A percentile compares a stretch with the other conserved stretches of the same genome.
phyloP scores from a whole-genome alignment of 2,797 vertebrate genomes.

The Ctenochaetus hawaiiensis region DNA sequence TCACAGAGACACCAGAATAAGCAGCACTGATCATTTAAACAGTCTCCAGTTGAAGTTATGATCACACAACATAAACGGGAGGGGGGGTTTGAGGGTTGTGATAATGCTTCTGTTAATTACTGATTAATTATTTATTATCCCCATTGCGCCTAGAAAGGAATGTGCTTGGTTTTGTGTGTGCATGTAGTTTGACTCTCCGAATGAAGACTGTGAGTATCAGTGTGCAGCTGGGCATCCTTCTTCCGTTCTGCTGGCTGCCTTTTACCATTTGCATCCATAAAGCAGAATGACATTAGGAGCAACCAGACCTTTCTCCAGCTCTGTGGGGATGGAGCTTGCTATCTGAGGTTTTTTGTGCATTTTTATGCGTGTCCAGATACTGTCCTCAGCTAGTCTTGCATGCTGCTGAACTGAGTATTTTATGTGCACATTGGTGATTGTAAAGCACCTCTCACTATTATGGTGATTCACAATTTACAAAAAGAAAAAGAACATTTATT shows the following conservation, averaged over 20 bases:
- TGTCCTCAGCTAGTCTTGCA: background rate
- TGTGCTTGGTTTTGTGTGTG: background rate
- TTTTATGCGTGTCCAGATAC: too few species aligned
- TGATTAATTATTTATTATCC: conserved; percentile 1
- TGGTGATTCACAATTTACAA: background rate
- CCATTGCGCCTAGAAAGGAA: background rate
- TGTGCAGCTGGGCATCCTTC: too few species aligned
- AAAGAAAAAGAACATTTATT: background rate
- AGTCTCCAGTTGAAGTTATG: conserved; percentile 34
- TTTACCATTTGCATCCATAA: too few species aligned
- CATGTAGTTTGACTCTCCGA: background rate
- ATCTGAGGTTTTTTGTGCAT: too few species aligned
- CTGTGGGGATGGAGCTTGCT: too few species aligned
- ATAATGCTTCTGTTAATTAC: background rate
- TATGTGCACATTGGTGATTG: background rate
- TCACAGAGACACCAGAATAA: conserved; percentile 46
- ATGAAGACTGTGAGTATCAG: too few species aligned
- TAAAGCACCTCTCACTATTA: background rate
- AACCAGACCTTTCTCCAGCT: too few species aligned
- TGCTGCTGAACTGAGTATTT: background rate
- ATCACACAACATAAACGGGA: background rate
- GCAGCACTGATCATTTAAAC: conserved; percentile 32
- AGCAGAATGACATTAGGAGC: too few species aligned
- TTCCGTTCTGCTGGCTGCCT: too few species aligned
- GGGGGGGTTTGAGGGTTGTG: background rate